Conservation (phyloP, 2,888 invertebrate species). For the Tipula unca region DNA sequence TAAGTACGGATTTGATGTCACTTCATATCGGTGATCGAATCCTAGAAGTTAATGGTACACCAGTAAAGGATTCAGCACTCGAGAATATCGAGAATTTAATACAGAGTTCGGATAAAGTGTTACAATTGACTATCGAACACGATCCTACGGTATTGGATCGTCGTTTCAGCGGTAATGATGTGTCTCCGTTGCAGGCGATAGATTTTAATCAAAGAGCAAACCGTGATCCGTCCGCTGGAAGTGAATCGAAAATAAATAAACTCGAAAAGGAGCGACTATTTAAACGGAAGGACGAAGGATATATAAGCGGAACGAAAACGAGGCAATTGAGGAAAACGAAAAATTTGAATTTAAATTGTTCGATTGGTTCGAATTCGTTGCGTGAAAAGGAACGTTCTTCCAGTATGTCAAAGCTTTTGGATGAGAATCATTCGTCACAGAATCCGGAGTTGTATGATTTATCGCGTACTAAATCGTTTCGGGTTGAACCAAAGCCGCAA, state of each 20-base stretch:
- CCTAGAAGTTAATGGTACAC: conserved; percentile 85
- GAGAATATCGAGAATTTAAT: conserved; percentile 70
- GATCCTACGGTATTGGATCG: conserved; percentile 67
- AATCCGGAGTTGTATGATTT: conserved; percentile 53
- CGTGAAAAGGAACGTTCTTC: conserved; percentile 74
- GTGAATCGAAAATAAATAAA: conserved; percentile 36
- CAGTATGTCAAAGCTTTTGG: conserved; percentile 74
- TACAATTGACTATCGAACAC: conserved; percentile 79
- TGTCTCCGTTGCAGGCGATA: conserved; percentile 39
- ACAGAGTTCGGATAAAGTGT: conserved; percentile 58
- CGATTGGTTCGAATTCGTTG: conserved; percentile 31
- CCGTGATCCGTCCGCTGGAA: conserved; percentile 28
- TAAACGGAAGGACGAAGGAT: conserved; percentile 43
- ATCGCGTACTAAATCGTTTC: conserved; percentile 80
- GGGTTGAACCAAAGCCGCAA: conserved; percentile 49
- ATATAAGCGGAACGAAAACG: conserved; percentile 51
- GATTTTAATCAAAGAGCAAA: conserved; percentile 24
- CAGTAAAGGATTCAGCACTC: conserved; percentile 69
- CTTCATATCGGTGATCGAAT: conserved; percentile 89
- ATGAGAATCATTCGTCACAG: conserved; percentile 49
- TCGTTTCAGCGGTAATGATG: conserved; percentile 46
- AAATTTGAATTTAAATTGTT: conserved; percentile 38
- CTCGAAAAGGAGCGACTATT: conserved; percentile 40
- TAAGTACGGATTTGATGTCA: conserved; percentile 71
- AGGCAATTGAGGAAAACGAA: conserved; percentile 51